Percentiles rank a stretch among this genome's conserved stretches.
These are phyloP conservation scores for Erythrolamprus reginae DNA, from an alignment of 2,113 vertebrate species.

Conservation along the genomic window DNA sequence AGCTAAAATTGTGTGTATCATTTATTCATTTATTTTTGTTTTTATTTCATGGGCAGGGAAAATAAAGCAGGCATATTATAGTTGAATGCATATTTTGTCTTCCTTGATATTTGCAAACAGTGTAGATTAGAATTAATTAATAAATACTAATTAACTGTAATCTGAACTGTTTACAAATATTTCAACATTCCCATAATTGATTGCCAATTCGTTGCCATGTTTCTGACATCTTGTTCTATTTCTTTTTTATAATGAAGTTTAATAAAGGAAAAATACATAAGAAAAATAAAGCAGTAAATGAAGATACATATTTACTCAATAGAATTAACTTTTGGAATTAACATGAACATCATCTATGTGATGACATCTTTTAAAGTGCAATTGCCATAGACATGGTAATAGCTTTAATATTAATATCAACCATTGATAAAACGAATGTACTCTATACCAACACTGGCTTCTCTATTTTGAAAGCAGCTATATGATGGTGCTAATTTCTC, in stretches of 20 bases:
- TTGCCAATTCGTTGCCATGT: neutral
- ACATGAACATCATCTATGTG: neutral
- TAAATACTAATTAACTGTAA: neutral
- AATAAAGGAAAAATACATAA: neutral
- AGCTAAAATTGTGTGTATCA: neutral
- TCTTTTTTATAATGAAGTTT: neutral
- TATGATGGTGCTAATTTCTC: neutral
- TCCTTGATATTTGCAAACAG: neutral
- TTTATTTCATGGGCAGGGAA: neutral
- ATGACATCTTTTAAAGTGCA: neutral
- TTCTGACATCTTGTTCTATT: neutral
- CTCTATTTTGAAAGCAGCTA: neutral
- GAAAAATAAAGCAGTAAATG: neutral
- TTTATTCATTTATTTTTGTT: neutral
- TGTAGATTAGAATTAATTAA: rapidly evolving
- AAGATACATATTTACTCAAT: neutral
- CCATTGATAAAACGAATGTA: neutral
- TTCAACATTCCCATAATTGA: neutral
- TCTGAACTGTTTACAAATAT: neutral
- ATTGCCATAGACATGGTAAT: neutral
- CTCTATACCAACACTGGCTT: neutral
- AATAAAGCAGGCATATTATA: neutral
- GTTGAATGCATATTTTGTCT: neutral
- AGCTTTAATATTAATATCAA: neutral
- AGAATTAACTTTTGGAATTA: neutral